These are phyloP conservation scores for Melanogrammus aeglefinus DNA, from an alignment of 2,797 vertebrate species.

Conservation along the genomic window DNA sequence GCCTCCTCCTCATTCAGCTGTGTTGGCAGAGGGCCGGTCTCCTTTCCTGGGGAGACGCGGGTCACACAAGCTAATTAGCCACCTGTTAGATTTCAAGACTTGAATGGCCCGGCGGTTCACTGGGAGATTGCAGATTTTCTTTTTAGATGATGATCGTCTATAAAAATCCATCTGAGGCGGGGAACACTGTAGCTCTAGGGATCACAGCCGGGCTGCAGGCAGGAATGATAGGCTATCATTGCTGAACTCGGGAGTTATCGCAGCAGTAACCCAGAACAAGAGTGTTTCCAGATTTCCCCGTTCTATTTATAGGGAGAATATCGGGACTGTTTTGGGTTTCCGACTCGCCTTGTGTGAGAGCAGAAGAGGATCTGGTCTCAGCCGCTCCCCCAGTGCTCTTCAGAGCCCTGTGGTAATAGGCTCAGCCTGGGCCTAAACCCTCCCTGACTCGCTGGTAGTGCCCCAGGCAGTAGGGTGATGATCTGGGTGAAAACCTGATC, in stretches of 20 bases:
- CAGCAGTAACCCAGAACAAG: conserved; percentile 33
- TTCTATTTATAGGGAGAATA: conserved; percentile 48
- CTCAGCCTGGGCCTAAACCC: conserved; percentile 30
- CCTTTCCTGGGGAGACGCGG: conserved; percentile 45
- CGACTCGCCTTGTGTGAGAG: conserved; percentile 34
- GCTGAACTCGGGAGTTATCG: conserved; percentile 20
- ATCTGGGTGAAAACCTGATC: conserved; percentile 51
- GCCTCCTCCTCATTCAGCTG: conserved; percentile 53
- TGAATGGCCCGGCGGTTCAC: conserved; percentile 15
- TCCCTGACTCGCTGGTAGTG: conserved; percentile 36
- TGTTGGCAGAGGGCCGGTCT: conserved; percentile 49
- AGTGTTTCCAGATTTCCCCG: conserved; percentile 34
- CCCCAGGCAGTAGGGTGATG: conserved; percentile 39
- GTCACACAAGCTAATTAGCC: conserved; percentile 69
- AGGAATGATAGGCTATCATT: conserved; percentile 18
- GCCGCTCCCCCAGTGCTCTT: conserved; percentile 27
- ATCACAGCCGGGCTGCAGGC: background rate
- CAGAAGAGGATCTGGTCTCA: conserved; percentile 36
- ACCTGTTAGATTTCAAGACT: conserved; percentile 66
- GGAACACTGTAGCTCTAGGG: background rate
- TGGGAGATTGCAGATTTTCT: conserved; percentile 21
- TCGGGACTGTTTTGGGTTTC: conserved; percentile 30
- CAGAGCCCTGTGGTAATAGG: conserved; percentile 50
- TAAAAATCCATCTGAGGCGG: conserved; percentile 20
- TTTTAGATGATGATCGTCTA: conserved; percentile 24